Base-by-base conservation (phyloP, 2,113 vertebrate genomes). In the Python bivittatus region DNA sequence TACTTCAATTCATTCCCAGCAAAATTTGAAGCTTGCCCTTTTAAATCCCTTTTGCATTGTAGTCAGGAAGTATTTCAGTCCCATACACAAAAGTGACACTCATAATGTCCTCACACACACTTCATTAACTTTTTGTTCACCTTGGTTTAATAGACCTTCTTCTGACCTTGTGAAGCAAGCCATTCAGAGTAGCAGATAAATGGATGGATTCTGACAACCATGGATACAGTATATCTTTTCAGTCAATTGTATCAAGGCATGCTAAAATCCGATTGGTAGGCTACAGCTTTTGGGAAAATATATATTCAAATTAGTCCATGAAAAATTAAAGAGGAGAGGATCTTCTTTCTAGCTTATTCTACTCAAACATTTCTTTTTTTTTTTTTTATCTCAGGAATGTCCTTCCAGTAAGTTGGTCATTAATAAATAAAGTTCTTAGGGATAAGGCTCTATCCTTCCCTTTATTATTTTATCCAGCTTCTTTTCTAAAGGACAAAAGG, bases 401-500 rank as follows among this genome's bases (percentile, higher is more conserved):
- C 60, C 92, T 94, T 93, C 64, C 13, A 29, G 13, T 44, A 27
- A 87, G 8, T 94, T 94, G 94, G 88, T 84, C 84, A 88, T 91
- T 92, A 72, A 72, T 38, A 92, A 94, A 92, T 91, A 64, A 92
- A 96, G 84, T 92, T 92, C 86, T 89, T n/a, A 4, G 91, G 88
- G 25, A 20, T 72, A 86, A 93, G 13, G 48, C 15, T 91, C 0
- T 4, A 2, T 84, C 54, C 90, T 87, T 52, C 10, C 72, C 7
- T 79, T 60, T 72, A 79, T 72, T 53, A 94, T 56, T 90, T 38
- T 93, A 9, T 87, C 94, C 38, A n/a, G 44, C 88, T 90, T 88
- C 33, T 93, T 97, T 94, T 96, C 64, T 64, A 94, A 97, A 95
- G 87, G 90, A 96, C 94, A 96, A 96, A 97, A 92, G 91, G 56